Evolutionary conservation across 2,888 invertebrate genomes (phyloP).

Genomic region (Drosophila aldrichi): DNA sequence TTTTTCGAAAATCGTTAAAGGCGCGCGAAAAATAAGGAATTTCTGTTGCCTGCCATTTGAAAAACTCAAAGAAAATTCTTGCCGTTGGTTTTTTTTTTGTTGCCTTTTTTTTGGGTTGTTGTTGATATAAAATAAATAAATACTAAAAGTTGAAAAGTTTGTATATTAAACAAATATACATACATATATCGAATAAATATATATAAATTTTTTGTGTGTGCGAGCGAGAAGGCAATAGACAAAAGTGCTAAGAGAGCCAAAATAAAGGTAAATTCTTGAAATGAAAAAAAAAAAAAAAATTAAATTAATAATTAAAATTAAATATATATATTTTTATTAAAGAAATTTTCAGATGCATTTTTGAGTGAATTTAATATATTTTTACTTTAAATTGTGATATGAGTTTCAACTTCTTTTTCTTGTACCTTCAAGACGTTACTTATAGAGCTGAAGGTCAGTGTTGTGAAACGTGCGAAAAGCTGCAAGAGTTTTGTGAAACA

Average conservation of each 20-base stretch:
- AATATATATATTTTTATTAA: not conserved
- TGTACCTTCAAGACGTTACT: no score
- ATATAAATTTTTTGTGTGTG: conserved; percentile 12
- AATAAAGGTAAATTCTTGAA: conserved; percentile 47
- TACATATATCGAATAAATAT: not conserved
- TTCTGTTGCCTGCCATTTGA: not conserved
- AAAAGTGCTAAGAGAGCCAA: conserved; percentile 30
- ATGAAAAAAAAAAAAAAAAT: not conserved
- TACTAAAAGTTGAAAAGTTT: conserved; percentile 22
- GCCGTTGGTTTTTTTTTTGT: conserved; percentile 23
- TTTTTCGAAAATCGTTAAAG: conserved; percentile 11
- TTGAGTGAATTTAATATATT: not conserved
- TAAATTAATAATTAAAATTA: no score
- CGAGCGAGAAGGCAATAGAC: conserved; percentile 12
- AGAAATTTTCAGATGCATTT: conserved; percentile 11
- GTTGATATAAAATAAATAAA: conserved; percentile 19
- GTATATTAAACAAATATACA: conserved; percentile 18
- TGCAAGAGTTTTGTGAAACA: conserved; percentile 1
- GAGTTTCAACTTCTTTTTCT: not conserved
- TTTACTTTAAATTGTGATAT: not conserved
- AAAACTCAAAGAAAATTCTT: conserved; percentile 16
- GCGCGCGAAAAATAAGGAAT: conserved; percentile 18
- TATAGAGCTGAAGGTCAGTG: conserved; percentile 37
- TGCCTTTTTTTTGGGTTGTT: conserved; percentile 24
- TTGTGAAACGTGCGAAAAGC: conserved; percentile 5